A percentile compares a stretch with the other conserved stretches of the same genome.
Evolutionary conservation across 2,797 vertebrate species (phyloP).

Genomic region (Phyllotis vaccarum): DNA sequence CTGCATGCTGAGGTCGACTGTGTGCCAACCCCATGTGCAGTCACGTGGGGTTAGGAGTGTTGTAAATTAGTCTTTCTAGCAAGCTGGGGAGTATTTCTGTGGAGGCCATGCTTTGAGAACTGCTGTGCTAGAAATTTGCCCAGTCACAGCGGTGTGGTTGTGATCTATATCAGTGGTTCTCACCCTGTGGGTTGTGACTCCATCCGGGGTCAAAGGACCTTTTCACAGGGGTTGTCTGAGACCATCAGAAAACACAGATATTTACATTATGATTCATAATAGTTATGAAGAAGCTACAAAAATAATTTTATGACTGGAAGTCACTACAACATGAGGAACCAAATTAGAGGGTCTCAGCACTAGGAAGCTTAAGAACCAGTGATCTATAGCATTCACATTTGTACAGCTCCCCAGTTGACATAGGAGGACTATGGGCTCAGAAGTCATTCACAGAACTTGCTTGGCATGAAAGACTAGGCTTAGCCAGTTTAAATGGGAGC

Average conservation of each 20-base stretch:
- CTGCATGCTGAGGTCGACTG: background rate
- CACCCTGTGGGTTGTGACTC: background rate
- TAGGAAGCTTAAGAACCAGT: background rate
- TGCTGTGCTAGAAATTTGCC: background rate
- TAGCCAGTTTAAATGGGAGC: background rate
- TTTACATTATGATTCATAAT: background rate
- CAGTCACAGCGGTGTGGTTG: background rate
- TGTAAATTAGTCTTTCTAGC: background rate
- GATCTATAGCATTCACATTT: background rate
- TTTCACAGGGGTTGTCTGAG: background rate
- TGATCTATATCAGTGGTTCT: background rate
- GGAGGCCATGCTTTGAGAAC: background rate
- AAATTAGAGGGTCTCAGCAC: background rate
- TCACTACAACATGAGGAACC: background rate
- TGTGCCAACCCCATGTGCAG: background rate
- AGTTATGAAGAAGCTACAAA: background rate
- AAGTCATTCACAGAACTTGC: background rate
- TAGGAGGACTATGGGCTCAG: background rate
- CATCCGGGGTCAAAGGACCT: background rate
- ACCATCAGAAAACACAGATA: background rate
- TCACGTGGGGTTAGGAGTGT: accelerated
- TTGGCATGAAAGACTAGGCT: background rate
- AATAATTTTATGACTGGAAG: background rate
- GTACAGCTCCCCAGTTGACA: background rate
- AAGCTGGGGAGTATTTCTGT: background rate